phyloP scores from a whole-genome alignment of 2,797 vertebrate genomes.

The Trachurus trachurus region DNA sequence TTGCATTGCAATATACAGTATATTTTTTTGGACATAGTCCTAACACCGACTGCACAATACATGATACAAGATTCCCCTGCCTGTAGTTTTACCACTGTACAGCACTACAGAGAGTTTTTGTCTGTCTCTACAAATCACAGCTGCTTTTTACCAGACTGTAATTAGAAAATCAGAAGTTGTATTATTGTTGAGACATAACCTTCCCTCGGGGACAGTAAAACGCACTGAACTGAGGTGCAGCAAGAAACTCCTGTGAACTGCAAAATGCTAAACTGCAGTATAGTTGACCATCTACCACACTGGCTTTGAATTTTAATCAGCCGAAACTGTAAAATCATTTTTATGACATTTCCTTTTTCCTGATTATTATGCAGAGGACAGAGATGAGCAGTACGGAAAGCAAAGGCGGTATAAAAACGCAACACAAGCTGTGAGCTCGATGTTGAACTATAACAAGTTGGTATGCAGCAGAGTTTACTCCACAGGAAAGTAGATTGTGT shows the following conservation, averaged over 20 bases:
- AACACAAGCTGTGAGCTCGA: constrained; percentile 24
- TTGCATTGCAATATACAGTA: too few species aligned
- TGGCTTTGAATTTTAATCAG: constrained; percentile 58
- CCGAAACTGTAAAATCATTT: constrained; percentile 53
- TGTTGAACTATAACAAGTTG: constrained; percentile 43
- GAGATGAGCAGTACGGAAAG: constrained; percentile 40
- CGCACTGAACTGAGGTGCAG: constrained; percentile 28
- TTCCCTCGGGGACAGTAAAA: constrained; percentile 44
- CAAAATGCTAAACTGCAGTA: constrained; percentile 47
- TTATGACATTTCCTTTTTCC: constrained; percentile 54
- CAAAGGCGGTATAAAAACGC: constrained; percentile 39
- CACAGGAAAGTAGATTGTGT: constrained; percentile 21
- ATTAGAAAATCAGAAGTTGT: constrained; percentile 45
- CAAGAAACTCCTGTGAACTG: constrained; percentile 40
- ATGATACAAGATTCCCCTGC: neutral
- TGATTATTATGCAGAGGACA: constrained; percentile 48
- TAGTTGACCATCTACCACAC: constrained; percentile 33
- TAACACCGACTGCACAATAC: neutral
- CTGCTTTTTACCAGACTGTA: constrained; percentile 38
- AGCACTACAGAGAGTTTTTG: constrained; percentile 17
- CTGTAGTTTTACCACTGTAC: neutral
- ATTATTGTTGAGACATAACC: constrained; percentile 42
- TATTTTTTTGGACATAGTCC: too few species aligned
- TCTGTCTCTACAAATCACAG: constrained; percentile 30
- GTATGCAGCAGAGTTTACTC: constrained; percentile 21